Evolutionary conservation across 2,113 vertebrate species (phyloP).

Genomic region (Erpornis zantholeuca): DNA sequence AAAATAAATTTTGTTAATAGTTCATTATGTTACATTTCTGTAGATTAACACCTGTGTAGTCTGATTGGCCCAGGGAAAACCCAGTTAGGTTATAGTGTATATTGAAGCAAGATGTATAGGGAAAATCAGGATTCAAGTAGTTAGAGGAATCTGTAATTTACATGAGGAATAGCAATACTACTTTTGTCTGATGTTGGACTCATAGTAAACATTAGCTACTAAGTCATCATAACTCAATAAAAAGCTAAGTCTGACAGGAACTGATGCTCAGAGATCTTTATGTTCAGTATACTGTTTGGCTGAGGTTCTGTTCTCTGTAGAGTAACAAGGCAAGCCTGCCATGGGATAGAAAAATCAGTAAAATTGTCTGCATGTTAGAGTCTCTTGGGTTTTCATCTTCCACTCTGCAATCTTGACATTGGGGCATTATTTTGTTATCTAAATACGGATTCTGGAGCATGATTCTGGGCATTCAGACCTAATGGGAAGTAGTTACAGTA

Average conservation of each 20-base stretch:
- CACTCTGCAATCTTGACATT: background rate
- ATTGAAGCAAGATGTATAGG: background rate
- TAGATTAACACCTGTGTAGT: background rate
- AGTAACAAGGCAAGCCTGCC: background rate
- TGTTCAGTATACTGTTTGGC: background rate
- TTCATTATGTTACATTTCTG: background rate
- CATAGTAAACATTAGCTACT: background rate
- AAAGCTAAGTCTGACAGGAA: background rate
- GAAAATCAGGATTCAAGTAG: background rate
- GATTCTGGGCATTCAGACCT: background rate
- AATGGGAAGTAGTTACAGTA: background rate
- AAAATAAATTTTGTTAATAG: background rate
- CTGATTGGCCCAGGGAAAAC: background rate
- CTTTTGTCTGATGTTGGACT: background rate
- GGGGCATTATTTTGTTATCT: fast-evolving
- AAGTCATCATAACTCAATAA: background rate
- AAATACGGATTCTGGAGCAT: background rate
- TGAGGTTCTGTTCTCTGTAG: background rate
- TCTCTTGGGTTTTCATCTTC: background rate
- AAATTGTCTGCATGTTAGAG: background rate
- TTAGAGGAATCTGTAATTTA: background rate
- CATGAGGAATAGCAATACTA: background rate
- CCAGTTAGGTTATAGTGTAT: background rate
- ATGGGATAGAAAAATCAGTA: background rate
- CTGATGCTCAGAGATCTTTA: background rate